Conservation (phyloP, 2,888 invertebrate genomes). For the Halocaridina rubra region DNA sequence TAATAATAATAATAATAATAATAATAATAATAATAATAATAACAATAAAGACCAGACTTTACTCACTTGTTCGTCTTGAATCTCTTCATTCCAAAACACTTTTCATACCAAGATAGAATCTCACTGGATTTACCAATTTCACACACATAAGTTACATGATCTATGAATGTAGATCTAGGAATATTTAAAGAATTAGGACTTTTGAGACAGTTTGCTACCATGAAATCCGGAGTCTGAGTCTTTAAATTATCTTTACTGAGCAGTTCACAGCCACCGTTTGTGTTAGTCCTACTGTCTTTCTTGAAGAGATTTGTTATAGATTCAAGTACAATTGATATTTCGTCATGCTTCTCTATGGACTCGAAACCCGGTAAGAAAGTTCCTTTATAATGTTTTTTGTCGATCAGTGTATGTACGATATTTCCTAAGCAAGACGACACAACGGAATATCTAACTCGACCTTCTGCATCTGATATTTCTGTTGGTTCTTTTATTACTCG, state of each 20-base stretch:
- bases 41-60: background rate
- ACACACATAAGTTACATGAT: constrained; percentile 70
- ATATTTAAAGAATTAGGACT: no score
- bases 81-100: constrained; percentile 69
- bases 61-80: constrained; percentile 65
- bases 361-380: constrained; percentile 69
- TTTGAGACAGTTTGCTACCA: no score
- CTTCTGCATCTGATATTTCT: constrained; percentile 66
- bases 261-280: no score
- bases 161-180: constrained; percentile 66
- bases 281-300: no score
- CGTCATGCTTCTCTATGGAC: background rate
- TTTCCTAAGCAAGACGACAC: constrained; percentile 70
- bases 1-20: background rate
- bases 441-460: constrained; percentile 67
- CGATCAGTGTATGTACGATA: constrained; percentile 70
- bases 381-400: constrained; percentile 68
- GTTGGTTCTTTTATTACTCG: constrained; percentile 66
- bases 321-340: background rate
- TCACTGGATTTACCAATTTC: constrained; percentile 66
- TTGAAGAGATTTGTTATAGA: no score
- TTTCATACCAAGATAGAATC: constrained; percentile 69
- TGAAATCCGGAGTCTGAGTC: no score
- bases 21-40: background rate
- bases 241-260: no score